Conservation (phyloP, 2,888 invertebrate genomes). For the Apoderus coryli region DNA sequence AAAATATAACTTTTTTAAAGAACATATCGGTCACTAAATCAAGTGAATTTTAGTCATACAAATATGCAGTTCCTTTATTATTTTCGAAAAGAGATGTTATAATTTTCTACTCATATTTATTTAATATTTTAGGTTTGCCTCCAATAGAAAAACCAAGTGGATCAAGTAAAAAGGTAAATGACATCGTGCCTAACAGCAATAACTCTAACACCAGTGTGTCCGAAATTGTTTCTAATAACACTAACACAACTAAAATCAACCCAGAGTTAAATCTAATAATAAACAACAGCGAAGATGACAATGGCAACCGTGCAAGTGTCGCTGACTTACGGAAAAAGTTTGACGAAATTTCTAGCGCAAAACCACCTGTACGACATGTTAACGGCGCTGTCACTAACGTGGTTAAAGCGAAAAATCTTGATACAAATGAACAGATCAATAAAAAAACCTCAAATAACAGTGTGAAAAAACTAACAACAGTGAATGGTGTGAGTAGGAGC, state of each 20-base stretch:
- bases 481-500: too few relatives aligned
- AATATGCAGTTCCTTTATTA: too few relatives aligned
- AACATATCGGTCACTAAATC: too few relatives aligned
- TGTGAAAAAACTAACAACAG: constrained; percentile 16
- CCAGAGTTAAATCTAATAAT: not conserved
- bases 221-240: constrained; percentile 27
- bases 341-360: constrained; percentile 28
- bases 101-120: too few relatives aligned
- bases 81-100: too few relatives aligned
- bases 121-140: constrained; percentile 24
- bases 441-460: constrained; percentile 11
- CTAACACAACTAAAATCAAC: constrained; percentile 25
- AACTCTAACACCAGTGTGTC: constrained; percentile 27
- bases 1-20: too few relatives aligned
- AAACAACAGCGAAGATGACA: constrained; percentile 32
- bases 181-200: constrained; percentile 20
- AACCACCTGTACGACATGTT: constrained; percentile 8
- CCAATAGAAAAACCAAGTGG: constrained; percentile 21
- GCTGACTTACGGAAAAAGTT: constrained; percentile 42
- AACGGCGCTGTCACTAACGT: constrained; percentile 11
- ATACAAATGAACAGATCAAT: constrained; percentile 9
- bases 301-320: constrained; percentile 42
- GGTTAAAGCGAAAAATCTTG: constrained; percentile 8
- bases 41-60: too few relatives aligned
- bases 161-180: constrained; percentile 27